Evolutionary conservation across 2,797 vertebrate genomes (phyloP).

Genomic region (Cuniculus paca): DNA sequence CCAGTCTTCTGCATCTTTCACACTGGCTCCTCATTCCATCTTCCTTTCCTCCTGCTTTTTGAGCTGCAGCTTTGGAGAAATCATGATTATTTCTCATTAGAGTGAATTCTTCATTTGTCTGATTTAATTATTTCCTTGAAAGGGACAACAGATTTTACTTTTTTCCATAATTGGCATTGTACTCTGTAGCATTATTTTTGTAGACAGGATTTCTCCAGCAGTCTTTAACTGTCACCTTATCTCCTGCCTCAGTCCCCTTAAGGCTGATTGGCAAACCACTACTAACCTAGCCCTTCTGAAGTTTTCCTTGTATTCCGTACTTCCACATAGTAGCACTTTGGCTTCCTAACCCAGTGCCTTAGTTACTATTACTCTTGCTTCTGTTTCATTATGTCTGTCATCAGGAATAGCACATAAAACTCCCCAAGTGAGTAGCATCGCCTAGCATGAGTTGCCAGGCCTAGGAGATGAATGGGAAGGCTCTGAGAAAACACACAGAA

Average conservation of each 20-base stretch:
- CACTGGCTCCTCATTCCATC: background rate
- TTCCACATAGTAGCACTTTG: background rate
- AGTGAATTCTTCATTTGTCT: background rate
- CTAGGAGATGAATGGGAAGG: background rate
- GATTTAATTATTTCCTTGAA: background rate
- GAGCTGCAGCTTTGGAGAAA: background rate
- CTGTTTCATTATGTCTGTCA: background rate
- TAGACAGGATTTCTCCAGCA: background rate
- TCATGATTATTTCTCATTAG: background rate
- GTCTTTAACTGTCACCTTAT: background rate
- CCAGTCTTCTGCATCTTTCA: background rate
- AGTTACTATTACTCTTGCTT: background rate
- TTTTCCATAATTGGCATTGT: background rate
- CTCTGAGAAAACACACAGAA: background rate
- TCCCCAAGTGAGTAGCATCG: background rate
- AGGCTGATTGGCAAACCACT: background rate
- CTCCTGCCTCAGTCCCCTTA: no score
- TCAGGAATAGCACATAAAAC: background rate
- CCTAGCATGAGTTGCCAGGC: background rate
- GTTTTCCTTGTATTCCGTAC: background rate
- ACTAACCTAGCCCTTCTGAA: background rate
- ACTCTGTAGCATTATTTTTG: background rate
- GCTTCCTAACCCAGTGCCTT: background rate
- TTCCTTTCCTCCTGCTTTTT: background rate
- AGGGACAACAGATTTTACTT: background rate